Evolutionary conservation across 2,113 vertebrate species (phyloP), one percentile per base, ranked within the genome.

Genomic region (Chelonoidis abingdonii): DNA sequence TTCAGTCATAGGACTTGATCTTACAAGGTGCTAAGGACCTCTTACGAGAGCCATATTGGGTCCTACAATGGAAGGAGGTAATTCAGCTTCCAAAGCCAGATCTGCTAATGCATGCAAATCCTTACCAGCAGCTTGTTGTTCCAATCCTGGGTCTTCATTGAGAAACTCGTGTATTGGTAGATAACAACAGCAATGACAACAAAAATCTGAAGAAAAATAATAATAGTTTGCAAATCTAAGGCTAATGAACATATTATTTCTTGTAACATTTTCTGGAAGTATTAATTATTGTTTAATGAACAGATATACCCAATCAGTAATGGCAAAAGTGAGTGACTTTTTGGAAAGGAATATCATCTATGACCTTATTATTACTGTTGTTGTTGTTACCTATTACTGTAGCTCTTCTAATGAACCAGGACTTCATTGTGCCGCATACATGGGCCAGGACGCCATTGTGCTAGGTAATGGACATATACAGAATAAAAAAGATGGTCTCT

Each of bases 211-310:
- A 84, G 59, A 86, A 94, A 92, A 89, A 84, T 87, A 91, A 19
- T 78, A 25, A 44, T 84, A 72, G 62, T 83, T 62, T 82, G 59
- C 79, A 92, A 86, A 72, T 59, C 27, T 89, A 10, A 89, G 92
- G 94, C 75, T 96, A 93, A 89, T 82, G 80, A 1, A 3, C n/a
- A 69, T 69, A 35, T n/a, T 47, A 79, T 83, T 44, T 78, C 95
- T 92, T 94, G 93, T 25, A 92, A 88, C 22, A 56, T 97, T 44
- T 76, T 82, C 88, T 57, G 93, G 91, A 79, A 91, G 62, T 96
- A 95, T 92, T 75, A 41, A 24, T 75, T 41, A 75, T 41, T 41
- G 10, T 75, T 97, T 95, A 97, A 94, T 97, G 92, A 97, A 96
- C 85, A 93, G 88, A 92, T 88, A 83, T 29, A 86, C 38, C 92